These are phyloP conservation scores for Lutraria lutraria DNA, from an alignment of 2,888 invertebrate genomes.

Conservation along the genomic window DNA sequence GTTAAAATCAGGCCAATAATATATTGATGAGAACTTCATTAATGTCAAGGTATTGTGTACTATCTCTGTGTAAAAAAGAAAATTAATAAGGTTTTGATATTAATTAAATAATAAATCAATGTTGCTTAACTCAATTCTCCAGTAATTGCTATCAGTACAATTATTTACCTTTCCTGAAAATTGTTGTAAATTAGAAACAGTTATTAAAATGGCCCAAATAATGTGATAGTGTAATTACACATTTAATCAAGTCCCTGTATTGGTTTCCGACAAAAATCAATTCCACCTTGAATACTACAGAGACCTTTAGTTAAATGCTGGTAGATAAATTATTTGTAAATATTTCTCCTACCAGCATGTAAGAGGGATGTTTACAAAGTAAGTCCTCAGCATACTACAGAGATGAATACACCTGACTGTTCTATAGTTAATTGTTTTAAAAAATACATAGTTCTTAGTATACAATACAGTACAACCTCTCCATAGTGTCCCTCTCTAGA, in stretches of 20 bases:
- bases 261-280: background rate
- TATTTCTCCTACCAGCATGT: background rate
- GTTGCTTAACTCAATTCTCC: background rate
- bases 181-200: conserved; percentile 8
- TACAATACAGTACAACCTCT: too few species aligned
- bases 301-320: background rate
- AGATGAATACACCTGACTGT: too few species aligned
- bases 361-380: too few species aligned
- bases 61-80: conserved; percentile 2
- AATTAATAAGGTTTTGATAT: conserved; percentile 4
- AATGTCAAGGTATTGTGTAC: background rate
- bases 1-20: background rate
- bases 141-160: background rate
- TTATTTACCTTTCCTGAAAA: background rate
- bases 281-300: background rate
- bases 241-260: background rate
- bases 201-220: background rate
- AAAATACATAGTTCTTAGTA: too few species aligned
- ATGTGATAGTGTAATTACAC: conserved; percentile 1
- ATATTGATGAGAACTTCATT: background rate
- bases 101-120: conserved; percentile 15
- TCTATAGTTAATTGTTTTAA: too few species aligned
- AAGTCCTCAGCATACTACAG: too few species aligned
- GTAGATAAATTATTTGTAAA: background rate
- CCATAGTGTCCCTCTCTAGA: too few species aligned